Evolutionary conservation across 2,113 vertebrate species (phyloP), one percentile per base, ranked within the genome.

Genomic region (Halichoerus grypus): DNA sequence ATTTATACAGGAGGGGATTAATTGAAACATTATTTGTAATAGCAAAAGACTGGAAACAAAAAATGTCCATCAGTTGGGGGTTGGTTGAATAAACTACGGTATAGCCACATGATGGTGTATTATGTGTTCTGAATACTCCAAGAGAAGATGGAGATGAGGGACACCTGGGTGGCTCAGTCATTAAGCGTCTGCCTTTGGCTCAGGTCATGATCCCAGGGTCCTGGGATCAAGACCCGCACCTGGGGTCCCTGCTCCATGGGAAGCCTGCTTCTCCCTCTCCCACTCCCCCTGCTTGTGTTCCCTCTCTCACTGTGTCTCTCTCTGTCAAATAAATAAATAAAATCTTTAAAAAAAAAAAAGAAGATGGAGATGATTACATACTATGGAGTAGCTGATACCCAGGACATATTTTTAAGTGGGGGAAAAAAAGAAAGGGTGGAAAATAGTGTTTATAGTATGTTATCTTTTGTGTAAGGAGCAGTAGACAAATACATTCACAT

Each of bases 1-100:
- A 53, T 16, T 81, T 74, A 59, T 42, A 18, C 1, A 69, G 74
- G 18, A 77, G 9, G 19, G 59, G 24, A 83, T 55, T 84, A 65
- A 18, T 46, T 92, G 71, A 39, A 94, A 51, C 26, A 67, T 57
- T 90, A 65, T 90, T 63, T 89, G 31, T 55, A 88, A 72, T 14
- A 65, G 59, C 28, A 76, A 94, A 89, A 65, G 28, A 96, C n/a
- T 72, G 39, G 42, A 85, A 92, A 80, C 7, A 79, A 83, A 59
- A 76, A 84, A 63, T 92, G 11, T 55, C 36, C 24, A 55, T 87
- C 46, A 61, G 12, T 49, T 26, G 28, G 24, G 11, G 33, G 15
- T 36, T 74, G 26, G 61, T 22, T 88, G 53, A 80, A 88, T 84
- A 80, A 79, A 76, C 22, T 49, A 42, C 15, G 21, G 19, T 55